Conservation (phyloP, 1,140 invertebrate species). For the Condylostylus longicornis region DNA sequence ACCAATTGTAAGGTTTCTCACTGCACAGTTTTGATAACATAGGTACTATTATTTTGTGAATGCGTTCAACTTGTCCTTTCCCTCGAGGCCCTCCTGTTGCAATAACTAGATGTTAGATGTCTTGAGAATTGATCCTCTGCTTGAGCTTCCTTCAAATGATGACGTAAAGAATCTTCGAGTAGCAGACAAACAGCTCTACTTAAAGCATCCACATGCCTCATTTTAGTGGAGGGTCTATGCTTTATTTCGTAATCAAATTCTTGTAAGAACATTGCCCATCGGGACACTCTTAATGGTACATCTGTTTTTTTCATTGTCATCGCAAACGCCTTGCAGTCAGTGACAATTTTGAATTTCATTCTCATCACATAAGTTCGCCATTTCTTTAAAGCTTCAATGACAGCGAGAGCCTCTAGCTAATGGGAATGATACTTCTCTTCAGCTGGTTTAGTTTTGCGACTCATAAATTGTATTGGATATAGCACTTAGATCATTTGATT, state of each 20-base stretch:
- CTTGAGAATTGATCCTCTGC: constrained; percentile 4
- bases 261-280: constrained; percentile 9
- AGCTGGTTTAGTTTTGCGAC: constrained; percentile 7
- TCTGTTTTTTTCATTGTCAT: constrained; percentile 11
- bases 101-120: constrained; percentile 13
- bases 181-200: constrained; percentile 6
- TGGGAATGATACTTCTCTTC: constrained; percentile 18
- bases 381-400: constrained; percentile 8
- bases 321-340: constrained; percentile 11
- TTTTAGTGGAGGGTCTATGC: constrained; percentile 7
- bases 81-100: constrained; percentile 20
- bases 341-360: constrained; percentile 8
- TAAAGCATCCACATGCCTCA: constrained; percentile 10
- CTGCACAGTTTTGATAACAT: constrained; percentile 18
- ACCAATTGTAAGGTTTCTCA: constrained; percentile 19
- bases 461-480: constrained; percentile 10
- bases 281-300: constrained; percentile 6
- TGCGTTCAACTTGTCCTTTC: constrained; percentile 22
- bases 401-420: constrained; percentile 16
- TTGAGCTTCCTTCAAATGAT: neutral
- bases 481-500: constrained; percentile 19
- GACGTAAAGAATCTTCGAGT: neutral
- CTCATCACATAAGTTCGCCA: constrained; percentile 9
- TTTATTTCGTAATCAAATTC: constrained; percentile 9
- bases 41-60: constrained; percentile 17